Conservation (phyloP, 2,113 vertebrate genomes). For the Podiceps cristatus region DNA sequence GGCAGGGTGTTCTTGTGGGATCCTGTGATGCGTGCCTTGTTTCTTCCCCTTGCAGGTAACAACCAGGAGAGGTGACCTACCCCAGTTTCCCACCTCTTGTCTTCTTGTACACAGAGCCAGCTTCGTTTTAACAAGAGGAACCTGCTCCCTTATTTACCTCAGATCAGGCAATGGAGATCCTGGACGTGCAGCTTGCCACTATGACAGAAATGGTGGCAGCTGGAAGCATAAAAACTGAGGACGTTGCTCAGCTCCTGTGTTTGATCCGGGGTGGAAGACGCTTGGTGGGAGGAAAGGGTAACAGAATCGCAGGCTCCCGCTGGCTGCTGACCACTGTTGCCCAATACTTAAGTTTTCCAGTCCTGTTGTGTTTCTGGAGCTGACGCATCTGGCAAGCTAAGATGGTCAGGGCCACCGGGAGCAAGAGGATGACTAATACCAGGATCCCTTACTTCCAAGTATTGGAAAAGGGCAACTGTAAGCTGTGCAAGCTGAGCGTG, state of each 20-base stretch:
- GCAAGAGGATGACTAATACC: constrained; percentile 66
- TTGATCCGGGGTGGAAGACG: not conserved
- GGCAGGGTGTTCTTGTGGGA: no score
- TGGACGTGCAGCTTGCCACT: not conserved
- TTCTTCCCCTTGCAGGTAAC: not conserved
- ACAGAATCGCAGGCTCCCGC: not conserved
- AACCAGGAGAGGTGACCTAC: not conserved
- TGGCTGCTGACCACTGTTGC: not conserved
- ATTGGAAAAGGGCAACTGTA: constrained; percentile 64
- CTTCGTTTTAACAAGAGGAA: not conserved
- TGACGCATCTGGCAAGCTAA: constrained; percentile 77
- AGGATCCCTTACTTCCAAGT: constrained; percentile 75
- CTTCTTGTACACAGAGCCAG: not conserved
- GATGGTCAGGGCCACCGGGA: constrained; percentile 73
- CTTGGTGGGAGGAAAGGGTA: not conserved
- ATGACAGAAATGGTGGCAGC: not conserved
- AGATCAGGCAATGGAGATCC: not conserved
- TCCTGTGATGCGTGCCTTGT: not conserved
- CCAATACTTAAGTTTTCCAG: not conserved
- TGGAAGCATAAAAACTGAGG: not conserved
- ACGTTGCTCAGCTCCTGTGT: not conserved
- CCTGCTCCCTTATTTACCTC: not conserved
- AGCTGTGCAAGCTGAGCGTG: not conserved
- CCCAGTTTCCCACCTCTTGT: not conserved
- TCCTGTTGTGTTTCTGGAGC: constrained; percentile 41